phyloP scores from a whole-genome alignment of 2,888 invertebrate species.

The Synergus japonicus region DNA sequence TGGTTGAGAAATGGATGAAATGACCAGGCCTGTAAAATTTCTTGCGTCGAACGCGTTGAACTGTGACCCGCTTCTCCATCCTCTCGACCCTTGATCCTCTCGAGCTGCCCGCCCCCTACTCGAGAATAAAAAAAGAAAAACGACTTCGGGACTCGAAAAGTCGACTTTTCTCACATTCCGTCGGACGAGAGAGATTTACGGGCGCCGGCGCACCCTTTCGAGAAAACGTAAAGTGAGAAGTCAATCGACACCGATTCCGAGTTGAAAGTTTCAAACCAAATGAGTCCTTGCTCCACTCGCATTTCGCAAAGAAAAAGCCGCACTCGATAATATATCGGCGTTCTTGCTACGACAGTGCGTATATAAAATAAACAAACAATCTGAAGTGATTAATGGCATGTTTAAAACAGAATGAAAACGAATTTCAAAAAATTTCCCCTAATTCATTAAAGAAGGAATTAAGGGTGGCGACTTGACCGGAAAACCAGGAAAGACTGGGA shows the following conservation, averaged over 20 bases:
- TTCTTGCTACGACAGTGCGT: neutral
- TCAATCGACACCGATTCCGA: slow-evolving; percentile 42
- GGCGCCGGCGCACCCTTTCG: slow-evolving; percentile 48
- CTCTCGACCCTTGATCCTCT: slow-evolving; percentile 42
- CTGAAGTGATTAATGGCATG: neutral
- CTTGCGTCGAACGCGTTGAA: slow-evolving; percentile 67
- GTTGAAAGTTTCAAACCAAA: slow-evolving; percentile 8
- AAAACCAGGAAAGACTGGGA: no score
- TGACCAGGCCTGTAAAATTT: slow-evolving; percentile 60
- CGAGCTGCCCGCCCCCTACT: slow-evolving; percentile 35
- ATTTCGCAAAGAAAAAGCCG: slow-evolving; percentile 17
- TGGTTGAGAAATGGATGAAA: slow-evolving; percentile 24
- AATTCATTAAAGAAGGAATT: no score
- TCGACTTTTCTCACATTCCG: slow-evolving; percentile 56
- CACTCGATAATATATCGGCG: slow-evolving; percentile 3
- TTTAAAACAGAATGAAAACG: neutral
- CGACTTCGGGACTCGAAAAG: slow-evolving; percentile 41
- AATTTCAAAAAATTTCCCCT: neutral
- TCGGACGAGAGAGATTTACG: slow-evolving; percentile 39
- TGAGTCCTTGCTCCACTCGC: neutral
- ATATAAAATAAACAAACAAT: slow-evolving; percentile 1
- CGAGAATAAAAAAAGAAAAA: slow-evolving; percentile 43
- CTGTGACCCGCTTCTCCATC: slow-evolving; percentile 63
- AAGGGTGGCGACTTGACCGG: no score
- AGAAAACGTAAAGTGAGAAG: slow-evolving; percentile 52